Percentiles rank a stretch among this genome's conserved stretches.
These are phyloP conservation scores for Myotis brandtii DNA, from an alignment of 2,113 vertebrate species.

Conservation along the genomic window DNA sequence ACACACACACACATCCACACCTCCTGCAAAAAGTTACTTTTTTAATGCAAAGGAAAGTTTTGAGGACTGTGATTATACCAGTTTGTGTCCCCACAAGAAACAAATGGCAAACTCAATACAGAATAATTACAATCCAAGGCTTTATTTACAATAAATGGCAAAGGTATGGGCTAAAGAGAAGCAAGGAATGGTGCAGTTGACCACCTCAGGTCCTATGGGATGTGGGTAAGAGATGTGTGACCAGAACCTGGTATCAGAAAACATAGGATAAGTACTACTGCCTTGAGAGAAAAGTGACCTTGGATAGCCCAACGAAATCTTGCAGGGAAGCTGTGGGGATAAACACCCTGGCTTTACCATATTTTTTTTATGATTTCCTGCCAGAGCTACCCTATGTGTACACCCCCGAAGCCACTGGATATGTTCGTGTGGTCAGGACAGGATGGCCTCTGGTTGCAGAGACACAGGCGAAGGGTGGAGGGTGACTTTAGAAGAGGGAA, in stretches of 20 bases:
- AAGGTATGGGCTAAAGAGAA: neutral
- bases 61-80: neutral
- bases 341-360: rapidly evolving
- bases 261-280: neutral
- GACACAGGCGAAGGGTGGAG: neutral
- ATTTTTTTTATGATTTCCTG: neutral
- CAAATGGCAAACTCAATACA: neutral
- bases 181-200: neutral
- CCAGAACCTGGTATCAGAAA: neutral
- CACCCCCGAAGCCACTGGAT: neutral
- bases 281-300: neutral
- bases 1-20: neutral
- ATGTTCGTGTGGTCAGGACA: neutral
- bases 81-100: neutral
- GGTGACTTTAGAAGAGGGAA: neutral
- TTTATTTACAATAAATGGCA: neutral
- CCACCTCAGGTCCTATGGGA: rapidly evolving
- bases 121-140: neutral
- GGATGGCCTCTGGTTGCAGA: neutral
- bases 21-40: neutral
- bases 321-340: neutral
- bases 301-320: neutral
- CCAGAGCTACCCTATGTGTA: neutral
- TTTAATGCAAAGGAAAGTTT: neutral
- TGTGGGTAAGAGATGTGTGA: neutral